Evolutionary conservation across 2,113 vertebrate genomes (phyloP).

Genomic region (Rissa tridactyla): DNA sequence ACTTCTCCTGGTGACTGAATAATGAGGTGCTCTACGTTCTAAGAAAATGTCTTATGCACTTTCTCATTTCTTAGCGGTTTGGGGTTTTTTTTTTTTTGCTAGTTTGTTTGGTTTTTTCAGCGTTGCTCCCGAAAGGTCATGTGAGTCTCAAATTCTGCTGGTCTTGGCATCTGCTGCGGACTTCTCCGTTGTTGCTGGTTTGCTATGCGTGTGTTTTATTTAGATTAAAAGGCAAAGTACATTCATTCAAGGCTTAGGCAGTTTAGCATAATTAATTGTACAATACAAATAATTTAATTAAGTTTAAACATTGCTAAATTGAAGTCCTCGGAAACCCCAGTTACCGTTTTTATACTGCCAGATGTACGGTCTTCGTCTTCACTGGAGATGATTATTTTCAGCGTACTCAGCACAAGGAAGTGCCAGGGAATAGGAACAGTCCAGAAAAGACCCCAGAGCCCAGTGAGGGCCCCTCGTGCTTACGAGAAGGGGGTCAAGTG

Average conservation of each 20-base stretch:
- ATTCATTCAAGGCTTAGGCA: conserved; percentile 22
- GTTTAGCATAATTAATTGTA: conserved; percentile 57
- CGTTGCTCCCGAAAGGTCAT: neutral
- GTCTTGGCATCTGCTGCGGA: neutral
- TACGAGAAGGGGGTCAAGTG: neutral
- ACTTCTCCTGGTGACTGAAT: neutral
- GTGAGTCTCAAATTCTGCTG: neutral
- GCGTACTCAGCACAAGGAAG: fast-evolving
- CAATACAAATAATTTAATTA: conserved; percentile 41
- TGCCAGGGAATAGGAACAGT: neutral
- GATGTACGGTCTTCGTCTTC: neutral
- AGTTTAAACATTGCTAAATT: conserved; percentile 18
- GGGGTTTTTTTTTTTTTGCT: neutral
- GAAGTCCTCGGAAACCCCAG: neutral
- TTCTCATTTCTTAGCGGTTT: neutral
- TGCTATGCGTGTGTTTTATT: neutral
- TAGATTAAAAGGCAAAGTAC: conserved; percentile 44
- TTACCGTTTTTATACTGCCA: neutral
- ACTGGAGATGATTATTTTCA: neutral
- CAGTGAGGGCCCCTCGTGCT: neutral
- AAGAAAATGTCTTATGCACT: neutral
- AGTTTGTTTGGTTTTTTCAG: neutral
- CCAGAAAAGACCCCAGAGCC: neutral
- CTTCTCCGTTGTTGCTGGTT: neutral
- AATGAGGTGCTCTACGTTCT: neutral